Conservation (phyloP, 2,888 invertebrate genomes). For the Calameuta pallipes region DNA sequence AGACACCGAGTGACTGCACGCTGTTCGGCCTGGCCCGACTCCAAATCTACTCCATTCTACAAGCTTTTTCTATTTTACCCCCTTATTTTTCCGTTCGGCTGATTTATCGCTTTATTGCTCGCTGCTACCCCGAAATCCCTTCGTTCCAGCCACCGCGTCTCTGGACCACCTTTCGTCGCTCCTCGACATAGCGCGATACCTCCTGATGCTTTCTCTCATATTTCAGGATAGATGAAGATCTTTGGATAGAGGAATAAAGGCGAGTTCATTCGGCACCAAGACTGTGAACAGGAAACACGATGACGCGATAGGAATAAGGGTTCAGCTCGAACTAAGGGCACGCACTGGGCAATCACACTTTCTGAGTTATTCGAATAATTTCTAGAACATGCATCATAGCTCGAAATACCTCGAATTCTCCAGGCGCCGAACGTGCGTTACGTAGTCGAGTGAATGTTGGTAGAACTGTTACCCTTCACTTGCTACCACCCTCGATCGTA, state of each 20-base stretch:
- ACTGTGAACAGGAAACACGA: too few relatives aligned
- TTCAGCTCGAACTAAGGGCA: too few relatives aligned
- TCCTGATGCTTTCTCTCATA: too few relatives aligned
- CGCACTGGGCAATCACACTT: neutral
- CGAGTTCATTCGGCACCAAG: too few relatives aligned
- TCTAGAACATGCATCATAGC: conserved; percentile 51
- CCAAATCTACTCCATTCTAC: conserved; percentile 60
- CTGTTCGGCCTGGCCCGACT: conserved; percentile 48
- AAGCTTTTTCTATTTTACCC: conserved; percentile 57
- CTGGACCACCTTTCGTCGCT: neutral
- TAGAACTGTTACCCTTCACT: too few relatives aligned
- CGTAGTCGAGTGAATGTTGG: conserved; percentile 24
- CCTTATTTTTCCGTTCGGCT: conserved; percentile 52
- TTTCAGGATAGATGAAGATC: too few relatives aligned
- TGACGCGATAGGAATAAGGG: too few relatives aligned
- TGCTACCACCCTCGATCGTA: conserved; percentile 33
- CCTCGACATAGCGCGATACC: neutral
- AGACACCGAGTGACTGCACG: conserved; percentile 32
- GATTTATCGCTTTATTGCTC: conserved; percentile 53
- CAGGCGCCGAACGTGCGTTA: conserved; percentile 37
- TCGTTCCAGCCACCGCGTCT: neutral
- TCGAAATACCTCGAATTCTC: conserved; percentile 54
- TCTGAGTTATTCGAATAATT: conserved; percentile 36
- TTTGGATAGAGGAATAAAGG: too few relatives aligned
- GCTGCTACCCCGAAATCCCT: neutral